Conservation (phyloP, 2,113 vertebrate species). For the Piprites chloris region DNA sequence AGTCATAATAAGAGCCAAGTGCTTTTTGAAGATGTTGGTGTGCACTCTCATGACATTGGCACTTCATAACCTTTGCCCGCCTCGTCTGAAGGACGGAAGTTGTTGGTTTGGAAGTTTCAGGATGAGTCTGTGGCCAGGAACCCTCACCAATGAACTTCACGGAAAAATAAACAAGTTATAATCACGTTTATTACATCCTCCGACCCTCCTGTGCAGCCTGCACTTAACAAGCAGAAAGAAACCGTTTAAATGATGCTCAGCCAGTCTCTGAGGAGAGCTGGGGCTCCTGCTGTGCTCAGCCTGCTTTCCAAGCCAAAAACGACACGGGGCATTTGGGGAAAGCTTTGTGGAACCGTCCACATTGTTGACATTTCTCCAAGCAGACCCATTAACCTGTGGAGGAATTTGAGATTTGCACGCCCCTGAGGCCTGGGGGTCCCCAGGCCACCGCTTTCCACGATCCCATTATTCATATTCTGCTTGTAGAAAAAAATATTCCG, state of each 20-base stretch:
- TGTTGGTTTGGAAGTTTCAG: not conserved
- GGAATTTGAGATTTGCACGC: not conserved
- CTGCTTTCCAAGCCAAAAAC: not conserved
- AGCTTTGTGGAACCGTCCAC: not conserved
- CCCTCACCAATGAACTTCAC: not conserved
- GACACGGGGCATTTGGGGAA: not conserved
- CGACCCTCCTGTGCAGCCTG: not conserved
- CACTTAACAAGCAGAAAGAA: not conserved
- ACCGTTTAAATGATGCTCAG: not conserved
- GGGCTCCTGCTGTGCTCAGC: not conserved
- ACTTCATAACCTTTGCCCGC: not conserved
- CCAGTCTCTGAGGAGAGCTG: not conserved
- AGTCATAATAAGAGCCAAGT: not conserved
- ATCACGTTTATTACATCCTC: not conserved
- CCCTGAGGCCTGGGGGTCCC: not conserved
- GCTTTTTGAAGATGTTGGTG: fast-evolving
- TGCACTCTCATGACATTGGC: not conserved
- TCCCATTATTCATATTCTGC: not conserved
- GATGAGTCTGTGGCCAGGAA: not conserved
- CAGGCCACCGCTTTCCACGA: not conserved
- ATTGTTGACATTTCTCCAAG: not conserved
- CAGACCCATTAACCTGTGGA: not conserved
- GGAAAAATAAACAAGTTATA: not conserved
- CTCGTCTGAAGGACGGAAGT: not conserved
- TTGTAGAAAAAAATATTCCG: not conserved